A percentile compares a stretch with the other conserved stretches of the same genome.
Evolutionary conservation across 2,113 vertebrate species (phyloP).

Genomic region (Leucopternis melanops): DNA sequence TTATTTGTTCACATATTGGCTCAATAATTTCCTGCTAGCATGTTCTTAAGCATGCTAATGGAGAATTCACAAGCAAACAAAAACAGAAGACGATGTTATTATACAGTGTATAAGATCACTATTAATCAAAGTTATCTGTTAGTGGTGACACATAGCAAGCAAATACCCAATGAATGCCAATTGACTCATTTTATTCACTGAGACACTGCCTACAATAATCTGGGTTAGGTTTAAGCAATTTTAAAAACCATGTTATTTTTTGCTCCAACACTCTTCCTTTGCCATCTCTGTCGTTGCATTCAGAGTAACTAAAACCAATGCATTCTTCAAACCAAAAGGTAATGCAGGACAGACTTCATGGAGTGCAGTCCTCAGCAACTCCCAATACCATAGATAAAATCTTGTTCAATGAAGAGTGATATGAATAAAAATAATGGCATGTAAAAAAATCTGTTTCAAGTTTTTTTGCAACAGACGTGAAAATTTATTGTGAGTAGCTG

Average conservation of each 20-base stretch:
- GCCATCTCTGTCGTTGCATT: background rate
- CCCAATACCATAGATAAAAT: background rate
- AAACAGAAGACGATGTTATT: background rate
- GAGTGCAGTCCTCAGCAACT: background rate
- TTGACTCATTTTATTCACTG: background rate
- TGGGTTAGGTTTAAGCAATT: background rate
- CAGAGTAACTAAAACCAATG: background rate
- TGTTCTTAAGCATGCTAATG: background rate
- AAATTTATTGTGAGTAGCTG: background rate
- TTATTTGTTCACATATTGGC: background rate
- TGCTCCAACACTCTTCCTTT: background rate
- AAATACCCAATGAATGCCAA: background rate
- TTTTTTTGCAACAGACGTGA: background rate
- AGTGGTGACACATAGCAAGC: background rate
- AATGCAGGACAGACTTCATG: background rate
- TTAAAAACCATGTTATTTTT: background rate
- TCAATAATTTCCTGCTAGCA: background rate
- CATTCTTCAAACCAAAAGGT: background rate
- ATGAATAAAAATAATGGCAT: background rate
- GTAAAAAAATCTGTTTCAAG: background rate
- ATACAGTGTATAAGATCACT: background rate
- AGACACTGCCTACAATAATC: background rate
- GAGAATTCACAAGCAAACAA: background rate
- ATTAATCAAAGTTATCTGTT: background rate
- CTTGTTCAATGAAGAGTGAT: background rate